A percentile compares a stretch with the other conserved stretches of the same genome.
Conservation (phyloP, 2,797 vertebrate genomes). For the Aplochiton taeniatus region DNA sequence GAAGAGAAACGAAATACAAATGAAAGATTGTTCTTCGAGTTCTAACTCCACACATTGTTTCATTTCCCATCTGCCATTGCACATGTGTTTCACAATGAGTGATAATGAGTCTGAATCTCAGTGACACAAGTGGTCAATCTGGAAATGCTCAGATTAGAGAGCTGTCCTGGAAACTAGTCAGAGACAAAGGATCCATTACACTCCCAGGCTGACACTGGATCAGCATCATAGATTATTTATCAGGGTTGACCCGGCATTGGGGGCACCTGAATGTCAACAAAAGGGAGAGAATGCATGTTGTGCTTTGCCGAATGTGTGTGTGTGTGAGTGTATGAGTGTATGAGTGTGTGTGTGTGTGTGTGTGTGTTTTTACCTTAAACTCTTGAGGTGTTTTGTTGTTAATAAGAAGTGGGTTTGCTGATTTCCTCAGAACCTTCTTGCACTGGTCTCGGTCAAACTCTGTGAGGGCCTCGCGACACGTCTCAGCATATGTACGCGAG, state of each 20-base stretch:
- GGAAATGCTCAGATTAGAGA: slow-evolving; percentile 10
- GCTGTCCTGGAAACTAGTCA: slow-evolving; percentile 14
- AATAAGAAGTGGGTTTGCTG: slow-evolving; percentile 24
- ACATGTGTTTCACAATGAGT: too few species aligned
- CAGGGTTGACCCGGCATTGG: slow-evolving; percentile 26
- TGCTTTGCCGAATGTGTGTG: slow-evolving; percentile 5
- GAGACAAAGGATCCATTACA: slow-evolving; percentile 35
- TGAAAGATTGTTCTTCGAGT: too few species aligned
- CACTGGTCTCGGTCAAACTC: slow-evolving; percentile 52
- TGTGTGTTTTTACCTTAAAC: slow-evolving; percentile 45
- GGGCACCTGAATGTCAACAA: slow-evolving; percentile 5
- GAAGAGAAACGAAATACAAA: too few species aligned
- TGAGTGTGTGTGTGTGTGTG: slow-evolving; percentile 1
- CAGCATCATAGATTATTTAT: slow-evolving; percentile 65
- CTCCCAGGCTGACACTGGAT: slow-evolving; percentile 44
- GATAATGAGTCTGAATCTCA: slow-evolving; percentile 30
- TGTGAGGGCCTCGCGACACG: slow-evolving; percentile 65
- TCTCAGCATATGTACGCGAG: slow-evolving; percentile 67
- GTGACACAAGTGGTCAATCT: slow-evolving; percentile 28
- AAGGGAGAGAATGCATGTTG: slow-evolving; percentile 9
- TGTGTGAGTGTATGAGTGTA: slow-evolving; percentile 11
- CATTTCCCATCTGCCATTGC: too few species aligned
- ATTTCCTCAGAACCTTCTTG: slow-evolving; percentile 11
- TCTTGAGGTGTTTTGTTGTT: slow-evolving; percentile 25
- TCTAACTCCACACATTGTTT: too few species aligned